Evolutionary conservation across 2,113 vertebrate species (phyloP).

Genomic region (Cyanistes caeruleus): DNA sequence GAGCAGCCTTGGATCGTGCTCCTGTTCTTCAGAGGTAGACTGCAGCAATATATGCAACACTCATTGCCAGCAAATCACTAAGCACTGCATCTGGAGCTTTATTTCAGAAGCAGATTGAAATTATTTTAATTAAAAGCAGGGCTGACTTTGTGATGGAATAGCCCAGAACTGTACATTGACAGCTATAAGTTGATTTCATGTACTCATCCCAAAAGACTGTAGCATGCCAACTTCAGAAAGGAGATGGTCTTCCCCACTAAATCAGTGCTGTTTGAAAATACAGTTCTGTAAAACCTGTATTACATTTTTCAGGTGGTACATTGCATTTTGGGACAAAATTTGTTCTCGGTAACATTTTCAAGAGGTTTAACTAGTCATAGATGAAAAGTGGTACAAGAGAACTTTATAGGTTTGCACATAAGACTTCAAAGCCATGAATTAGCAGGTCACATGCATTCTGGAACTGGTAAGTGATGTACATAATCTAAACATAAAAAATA

Average conservation of each 20-base stretch:
- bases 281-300: neutral
- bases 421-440: neutral
- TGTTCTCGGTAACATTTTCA: neutral
- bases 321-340: neutral
- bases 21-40: neutral
- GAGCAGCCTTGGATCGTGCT: neutral
- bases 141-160: neutral
- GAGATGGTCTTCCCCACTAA: neutral
- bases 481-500: neutral
- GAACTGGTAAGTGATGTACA: neutral
- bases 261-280: neutral
- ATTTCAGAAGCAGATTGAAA: constrained; percentile 26
- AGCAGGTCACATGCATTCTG: constrained; percentile 25
- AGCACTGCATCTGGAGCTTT: neutral
- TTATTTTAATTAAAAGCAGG: constrained; percentile 22
- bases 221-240: neutral
- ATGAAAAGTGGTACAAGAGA: neutral
- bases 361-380: neutral
- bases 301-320: neutral
- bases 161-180: neutral
- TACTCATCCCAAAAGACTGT: neutral
- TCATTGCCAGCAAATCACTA: neutral
- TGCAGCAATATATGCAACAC: neutral
- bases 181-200: neutral
- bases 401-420: neutral